Evolutionary conservation across 2,888 invertebrate genomes (phyloP), one percentile per base, ranked within the genome.

Genomic region (Dasypolia templi): DNA sequence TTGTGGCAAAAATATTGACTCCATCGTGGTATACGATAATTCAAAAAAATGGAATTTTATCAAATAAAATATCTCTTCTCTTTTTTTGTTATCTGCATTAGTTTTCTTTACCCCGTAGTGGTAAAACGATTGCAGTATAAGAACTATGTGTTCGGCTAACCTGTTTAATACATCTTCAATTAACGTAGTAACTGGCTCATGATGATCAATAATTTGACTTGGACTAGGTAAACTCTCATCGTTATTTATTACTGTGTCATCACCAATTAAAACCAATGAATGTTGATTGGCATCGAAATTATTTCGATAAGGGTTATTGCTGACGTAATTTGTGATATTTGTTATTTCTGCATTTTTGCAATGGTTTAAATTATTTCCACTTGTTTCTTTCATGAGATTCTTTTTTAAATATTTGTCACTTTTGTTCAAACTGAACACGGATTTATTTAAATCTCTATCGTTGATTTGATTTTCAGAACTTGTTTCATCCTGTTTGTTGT

Each of bases 1-100:
- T 79, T 87, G 88, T 4, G 90, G 89, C 72, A 94, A 59, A 69
- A 93, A 84, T 51, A 92, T 69, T 59, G 84, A 80, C 35, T 83
- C 66, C 42, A 91, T 79, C 4, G 87, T 81, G 35, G 74, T 77
- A 73, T 88, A 92, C 0, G 92, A 90, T n/a, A 89, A 68, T 67
- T 88, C 83, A 75, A 89, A 93, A 71, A 86, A 88, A 69, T 89
- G 81, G 3, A 58, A 26, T 83, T 90, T 92, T 4, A 82, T 67
- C 32, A 70, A 44, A 5, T 51, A 32, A 78, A 78, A 91, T 44
- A 62, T 19, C n/a, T 68, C 3, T 81, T 49, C 22, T 35, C 72
- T 71, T 35, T 59, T 59, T 26, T 59, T 32, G 12, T 14, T 59
- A 12, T 61, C 53, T 14, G 7, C 46, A 29, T 49, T 26, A 5